Conservation (phyloP, 1,140 invertebrate genomes). For the Drosophila sp. region DNA sequence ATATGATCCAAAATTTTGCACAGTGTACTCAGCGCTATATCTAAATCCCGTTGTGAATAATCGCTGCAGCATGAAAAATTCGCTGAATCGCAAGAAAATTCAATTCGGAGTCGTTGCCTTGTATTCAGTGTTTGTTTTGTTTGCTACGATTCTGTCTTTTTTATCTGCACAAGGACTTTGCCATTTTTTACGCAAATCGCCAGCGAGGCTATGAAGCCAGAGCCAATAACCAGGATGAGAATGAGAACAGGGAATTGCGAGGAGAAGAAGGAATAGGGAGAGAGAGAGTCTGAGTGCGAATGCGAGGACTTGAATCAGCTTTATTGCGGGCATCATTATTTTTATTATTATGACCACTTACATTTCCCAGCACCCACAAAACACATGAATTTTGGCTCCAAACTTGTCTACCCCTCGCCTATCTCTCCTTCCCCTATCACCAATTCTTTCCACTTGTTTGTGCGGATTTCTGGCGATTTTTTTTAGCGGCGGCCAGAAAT, state of each 20-base stretch:
- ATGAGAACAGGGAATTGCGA: not conserved
- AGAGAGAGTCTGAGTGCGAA: slow-evolving; percentile 19
- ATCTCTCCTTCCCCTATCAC: not conserved
- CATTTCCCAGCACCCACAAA: slow-evolving; percentile 66
- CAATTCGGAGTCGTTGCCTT: slow-evolving; percentile 17
- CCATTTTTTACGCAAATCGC: slow-evolving; percentile 81
- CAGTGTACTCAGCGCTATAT: slow-evolving; percentile 43
- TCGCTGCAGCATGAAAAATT: slow-evolving; percentile 82
- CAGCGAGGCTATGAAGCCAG: slow-evolving; percentile 46
- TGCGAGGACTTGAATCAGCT: slow-evolving; percentile 77
- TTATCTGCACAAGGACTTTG: slow-evolving; percentile 65
- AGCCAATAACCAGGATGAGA: slow-evolving; percentile 61
- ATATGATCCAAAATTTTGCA: slow-evolving; percentile 28
- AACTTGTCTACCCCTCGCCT: not conserved
- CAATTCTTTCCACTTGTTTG: not conserved
- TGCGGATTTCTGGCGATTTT: slow-evolving; percentile 31
- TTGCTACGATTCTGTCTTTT: slow-evolving; percentile 12
- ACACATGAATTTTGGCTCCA: slow-evolving; percentile 64
- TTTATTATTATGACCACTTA: slow-evolving; percentile 83
- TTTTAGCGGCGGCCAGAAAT: slow-evolving; percentile 60
- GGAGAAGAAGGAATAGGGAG: not conserved
- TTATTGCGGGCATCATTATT: slow-evolving; percentile 82
- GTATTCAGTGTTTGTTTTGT: slow-evolving; percentile 53
- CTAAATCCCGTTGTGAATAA: slow-evolving; percentile 63
- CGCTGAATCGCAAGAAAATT: slow-evolving; percentile 75